Evolutionary conservation across 2,888 invertebrate genomes (phyloP), one percentile per base, ranked within the genome.

Genomic region (Physocephala rufipes): DNA sequence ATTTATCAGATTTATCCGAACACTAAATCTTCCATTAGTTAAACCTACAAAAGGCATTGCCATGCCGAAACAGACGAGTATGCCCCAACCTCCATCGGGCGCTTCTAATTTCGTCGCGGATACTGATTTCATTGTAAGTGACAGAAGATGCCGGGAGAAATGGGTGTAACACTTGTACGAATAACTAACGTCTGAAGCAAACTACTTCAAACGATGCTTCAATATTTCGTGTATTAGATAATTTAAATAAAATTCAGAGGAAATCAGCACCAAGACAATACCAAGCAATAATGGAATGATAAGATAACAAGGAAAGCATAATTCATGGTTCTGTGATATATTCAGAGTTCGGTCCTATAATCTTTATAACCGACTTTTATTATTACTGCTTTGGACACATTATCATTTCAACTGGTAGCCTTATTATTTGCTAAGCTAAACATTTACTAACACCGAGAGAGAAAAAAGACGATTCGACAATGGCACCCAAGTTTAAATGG

Each of bases 41-140:
- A 55, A 77, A 90, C 92, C 91, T 87, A 94, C 93, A 82, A 92
- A 92, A 53, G 92, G 90, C 73, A 93, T 84, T 76, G 92, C 90
- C 80, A 93, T 90, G 24, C 93, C 93, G 13, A 93, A 79, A 47
- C 92, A 91, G 16, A 94, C 89, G 66, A 93, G 85, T 83, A 93
- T 93, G 0, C 94, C 94, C 93, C 93, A 95, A 0, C 94, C 94
- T 4, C 94, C 94, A 77, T 93, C 93, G 0, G 93, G 93, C 1
- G 92, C 78, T 58, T 82, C 84, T 30, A 81, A 71, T 68, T 76
- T 74, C 59, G 67, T 79, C 67, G 75, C n/a, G n/a, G n/a, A n/a
- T n/a, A n/a, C 70, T 4, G 53, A 21, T 24, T 72, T 76, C 76
- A 76, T 78, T 62, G 49, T 72, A 72, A 9, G 55, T n/a, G 19